Evolutionary conservation across 2,888 invertebrate species (phyloP).

Genomic region (Spodoptera picta): DNA sequence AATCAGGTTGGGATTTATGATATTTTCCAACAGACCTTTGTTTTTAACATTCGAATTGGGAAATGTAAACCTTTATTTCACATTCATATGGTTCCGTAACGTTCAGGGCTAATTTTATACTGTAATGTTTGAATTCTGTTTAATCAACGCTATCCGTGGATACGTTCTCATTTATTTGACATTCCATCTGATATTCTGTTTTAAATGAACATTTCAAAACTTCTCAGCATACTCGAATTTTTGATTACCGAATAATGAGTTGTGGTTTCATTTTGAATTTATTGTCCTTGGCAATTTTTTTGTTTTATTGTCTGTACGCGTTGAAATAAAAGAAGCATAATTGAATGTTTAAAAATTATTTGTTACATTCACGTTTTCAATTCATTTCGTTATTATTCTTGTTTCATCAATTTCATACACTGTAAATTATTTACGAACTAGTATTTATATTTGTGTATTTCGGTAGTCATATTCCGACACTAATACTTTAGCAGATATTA

Average conservation of each 20-base stretch:
- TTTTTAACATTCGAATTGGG: conserved; percentile 28
- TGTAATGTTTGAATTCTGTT: conserved; percentile 41
- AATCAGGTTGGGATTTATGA: conserved; percentile 20
- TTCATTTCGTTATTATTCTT: no score
- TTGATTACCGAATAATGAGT: conserved; percentile 19
- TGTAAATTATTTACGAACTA: no score
- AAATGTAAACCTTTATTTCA: conserved; percentile 32
- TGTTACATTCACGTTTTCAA: no score
- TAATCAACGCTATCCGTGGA: conserved; percentile 41
- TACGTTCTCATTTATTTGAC: conserved; percentile 35
- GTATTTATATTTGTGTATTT: no score
- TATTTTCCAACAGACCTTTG: conserved; percentile 26
- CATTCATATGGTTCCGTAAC: conserved; percentile 23
- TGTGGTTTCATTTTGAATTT: conserved; percentile 13
- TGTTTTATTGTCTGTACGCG: background rate
- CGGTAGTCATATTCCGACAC: no score
- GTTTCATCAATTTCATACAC: no score
- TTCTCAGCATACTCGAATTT: conserved; percentile 17
- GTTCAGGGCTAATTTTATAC: conserved; percentile 34
- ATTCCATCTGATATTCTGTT: conserved; percentile 40
- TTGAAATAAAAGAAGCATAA: no score
- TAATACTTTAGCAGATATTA: no score
- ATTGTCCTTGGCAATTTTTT: conserved; percentile 5
- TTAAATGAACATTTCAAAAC: conserved; percentile 27
- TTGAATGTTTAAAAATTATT: no score